Evolutionary conservation across 2,888 invertebrate genomes (phyloP).

Genomic region (Vesta saturnalis): DNA sequence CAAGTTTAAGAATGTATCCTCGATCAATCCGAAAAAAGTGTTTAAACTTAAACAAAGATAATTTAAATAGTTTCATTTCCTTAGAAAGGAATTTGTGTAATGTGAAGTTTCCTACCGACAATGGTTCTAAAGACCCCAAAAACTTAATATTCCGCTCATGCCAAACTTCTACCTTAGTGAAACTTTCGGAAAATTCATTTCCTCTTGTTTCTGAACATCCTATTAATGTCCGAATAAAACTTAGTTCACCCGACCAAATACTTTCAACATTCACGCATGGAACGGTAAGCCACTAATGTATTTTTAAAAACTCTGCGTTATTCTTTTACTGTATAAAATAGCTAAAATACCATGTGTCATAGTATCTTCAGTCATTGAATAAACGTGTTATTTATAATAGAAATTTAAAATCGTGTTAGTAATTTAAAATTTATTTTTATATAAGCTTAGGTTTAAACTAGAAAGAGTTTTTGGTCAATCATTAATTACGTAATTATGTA

Average conservation of each 20-base stretch:
- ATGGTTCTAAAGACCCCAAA: neutral
- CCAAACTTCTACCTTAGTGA: conserved; percentile 44
- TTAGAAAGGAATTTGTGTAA: neutral
- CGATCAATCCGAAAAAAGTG: conserved; percentile 38
- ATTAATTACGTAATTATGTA: too few relatives aligned
- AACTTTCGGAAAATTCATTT: conserved; percentile 56
- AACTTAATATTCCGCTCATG: conserved; percentile 18
- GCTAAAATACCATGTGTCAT: too few relatives aligned
- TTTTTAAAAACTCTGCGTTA: neutral
- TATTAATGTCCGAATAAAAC: conserved; percentile 59
- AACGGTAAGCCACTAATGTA: conserved; percentile 47
- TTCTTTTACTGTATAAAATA: too few relatives aligned
- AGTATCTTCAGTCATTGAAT: too few relatives aligned
- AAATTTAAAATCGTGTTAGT: too few relatives aligned
- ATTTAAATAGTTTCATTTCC: neutral
- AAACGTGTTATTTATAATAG: too few relatives aligned
- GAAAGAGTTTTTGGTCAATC: too few relatives aligned
- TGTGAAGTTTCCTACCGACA: neutral
- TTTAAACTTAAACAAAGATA: conserved; percentile 2
- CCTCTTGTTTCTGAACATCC: conserved; percentile 51
- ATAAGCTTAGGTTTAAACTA: too few relatives aligned
- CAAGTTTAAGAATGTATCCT: conserved; percentile 52
- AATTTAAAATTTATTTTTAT: too few relatives aligned
- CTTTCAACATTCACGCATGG: conserved; percentile 47
- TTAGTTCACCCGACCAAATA: conserved; percentile 54